Evolutionary conservation across 2,113 vertebrate species (phyloP), one percentile per base, ranked within the genome.

Genomic region (Abramis brama): DNA sequence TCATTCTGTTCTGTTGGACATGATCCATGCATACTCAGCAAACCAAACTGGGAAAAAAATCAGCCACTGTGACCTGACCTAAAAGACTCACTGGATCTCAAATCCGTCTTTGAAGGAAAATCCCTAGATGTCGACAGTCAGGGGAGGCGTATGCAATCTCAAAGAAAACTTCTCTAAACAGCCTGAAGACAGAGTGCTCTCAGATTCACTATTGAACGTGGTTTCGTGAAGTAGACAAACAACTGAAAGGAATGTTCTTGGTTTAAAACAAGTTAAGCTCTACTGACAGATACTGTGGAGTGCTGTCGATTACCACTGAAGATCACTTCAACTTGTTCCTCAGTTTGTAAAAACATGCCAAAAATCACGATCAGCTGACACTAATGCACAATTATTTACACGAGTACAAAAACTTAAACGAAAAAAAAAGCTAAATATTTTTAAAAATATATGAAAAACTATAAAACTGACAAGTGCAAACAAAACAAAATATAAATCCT

Each of bases 1-100:
- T 30, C 0, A 62, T 60, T 81, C n/a, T 30, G 13, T 27, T 81
- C 79, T 30, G 60, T 45, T 81, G 36, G 79, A 81, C 17, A 10
- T 27, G 36, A 50, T 64, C 39, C 57, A 47, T 27, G 39, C 59
- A 47, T 25, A 45, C 55, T 64, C 13, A 45, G 36, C n/a, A 25
- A 64, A 80, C 13, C 13, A 27, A 66, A 23, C 59, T 62, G 23
- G 77, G 60, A 59, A 59, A 79, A 33, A 79, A 59, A 79, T 79
- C 77, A 81, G 15, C 39, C 25, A 43, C 50, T 0, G 13, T 64
- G 23, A 39, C 45, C 0, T 62, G 78, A 27, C 36, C 6, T 30
- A 25, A 11, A 79, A 79, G 23, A 3, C 59, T 80, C 2, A 17
- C 36, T 45, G 57, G 36, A 80, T 79, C 30, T 79, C 21, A 43